Base-by-base conservation (phyloP, 2,888 invertebrate species). In the Trissonchulus latispiculum region DNA sequence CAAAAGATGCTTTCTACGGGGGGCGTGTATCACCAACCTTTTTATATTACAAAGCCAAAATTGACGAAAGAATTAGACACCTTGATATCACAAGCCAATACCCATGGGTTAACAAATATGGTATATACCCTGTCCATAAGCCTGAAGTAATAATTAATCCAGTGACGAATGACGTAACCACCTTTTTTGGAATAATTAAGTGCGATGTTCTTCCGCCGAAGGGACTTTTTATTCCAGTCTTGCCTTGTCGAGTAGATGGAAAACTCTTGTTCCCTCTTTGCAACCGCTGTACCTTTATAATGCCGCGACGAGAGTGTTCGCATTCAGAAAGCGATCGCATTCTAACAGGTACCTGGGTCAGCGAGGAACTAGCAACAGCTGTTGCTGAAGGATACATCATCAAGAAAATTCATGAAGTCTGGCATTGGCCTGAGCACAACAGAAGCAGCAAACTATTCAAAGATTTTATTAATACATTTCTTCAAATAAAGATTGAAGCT, bases 311-410 rank as follows among this genome's bases (percentile, higher is more conserved):
- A n/a, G n/a, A 76, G 1, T 81, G 80, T 74, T n/a, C n/a, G 0
- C 78, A 79, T 71, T 66, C 33, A 0, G 77, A 79, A 18, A 77
- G 77, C 8, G 77, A 79, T 33, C 73, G 81, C 61, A 28, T 48
- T 1, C n/a, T 82, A 0, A 73, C 71, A 0, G 80, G 81, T 0
- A 78, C 79, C 0, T 81, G 80, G 79, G 75, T 76, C 48, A 77
- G 78, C 0, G 76, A 76, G 0, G 81, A 81, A 72, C 61, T 82
- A n/a, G n/a, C n/a, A n/a, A n/a, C n/a, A n/a, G n/a, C n/a, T n/a
- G n/a, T n/a, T n/a, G n/a, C n/a, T n/a, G n/a, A n/a, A n/a, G n/a
- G n/a, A n/a, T n/a, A n/a, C n/a, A n/a, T n/a, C n/a, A n/a, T n/a
- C n/a, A n/a, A n/a, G n/a, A n/a, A n/a, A n/a, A n/a, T n/a, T n/a